These are phyloP conservation scores for Peromyscus aztecus DNA, from an alignment of 2,797 vertebrate genomes.

Conservation along the genomic window DNA sequence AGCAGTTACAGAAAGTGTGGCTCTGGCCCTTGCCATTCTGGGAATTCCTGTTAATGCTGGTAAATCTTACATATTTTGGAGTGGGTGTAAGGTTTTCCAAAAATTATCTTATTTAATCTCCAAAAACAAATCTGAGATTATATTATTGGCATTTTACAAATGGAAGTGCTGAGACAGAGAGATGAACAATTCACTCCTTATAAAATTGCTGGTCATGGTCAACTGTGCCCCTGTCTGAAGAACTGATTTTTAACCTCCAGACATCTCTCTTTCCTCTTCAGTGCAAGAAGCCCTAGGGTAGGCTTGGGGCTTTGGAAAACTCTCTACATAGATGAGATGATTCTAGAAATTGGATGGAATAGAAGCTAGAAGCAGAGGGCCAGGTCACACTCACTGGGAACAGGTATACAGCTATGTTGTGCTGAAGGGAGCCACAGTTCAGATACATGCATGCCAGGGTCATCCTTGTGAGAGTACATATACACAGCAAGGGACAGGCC, in stretches of 20 bases:
- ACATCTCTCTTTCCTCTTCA: neutral
- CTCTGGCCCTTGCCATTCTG: neutral
- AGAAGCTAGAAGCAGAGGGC: neutral
- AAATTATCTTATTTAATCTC: neutral
- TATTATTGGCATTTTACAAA: constrained; percentile 1
- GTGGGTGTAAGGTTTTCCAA: neutral
- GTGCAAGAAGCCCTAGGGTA: neutral
- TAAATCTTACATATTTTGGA: neutral
- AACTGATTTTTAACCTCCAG: neutral
- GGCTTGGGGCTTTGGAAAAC: neutral
- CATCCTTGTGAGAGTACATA: neutral
- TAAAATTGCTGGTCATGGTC: neutral
- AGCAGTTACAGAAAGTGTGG: neutral
- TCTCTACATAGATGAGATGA: neutral
- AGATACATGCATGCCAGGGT: neutral
- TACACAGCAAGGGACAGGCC: too few species aligned
- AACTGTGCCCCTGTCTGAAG: neutral
- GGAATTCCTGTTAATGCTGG: neutral
- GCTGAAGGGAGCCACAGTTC: neutral
- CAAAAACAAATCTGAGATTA: neutral
- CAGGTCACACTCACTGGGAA: neutral
- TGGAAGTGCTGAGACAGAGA: neutral
- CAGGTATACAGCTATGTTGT: too few species aligned
- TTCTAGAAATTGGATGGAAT: neutral
- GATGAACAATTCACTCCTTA: neutral